These are phyloP conservation scores for Conus betulinus DNA, from an alignment of 1,140 invertebrate species.

Conservation along the genomic window DNA sequence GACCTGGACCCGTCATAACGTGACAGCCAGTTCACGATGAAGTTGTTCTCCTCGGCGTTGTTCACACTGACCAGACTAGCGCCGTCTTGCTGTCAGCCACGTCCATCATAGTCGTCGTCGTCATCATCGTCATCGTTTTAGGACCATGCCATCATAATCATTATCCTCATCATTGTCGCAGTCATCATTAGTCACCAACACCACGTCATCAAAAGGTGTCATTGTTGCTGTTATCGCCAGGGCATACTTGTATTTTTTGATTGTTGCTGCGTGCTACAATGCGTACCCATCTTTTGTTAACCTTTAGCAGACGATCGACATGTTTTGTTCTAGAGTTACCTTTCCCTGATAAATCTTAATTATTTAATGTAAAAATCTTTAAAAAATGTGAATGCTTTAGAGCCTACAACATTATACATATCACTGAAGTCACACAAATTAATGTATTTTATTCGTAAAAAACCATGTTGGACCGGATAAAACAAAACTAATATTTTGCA, in stretches of 20 bases:
- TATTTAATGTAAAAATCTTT: too few relatives aligned
- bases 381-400: too few relatives aligned
- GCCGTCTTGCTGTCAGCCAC: conserved; percentile 44
- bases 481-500: too few relatives aligned
- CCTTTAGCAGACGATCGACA: neutral
- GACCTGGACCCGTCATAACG: conserved; percentile 46
- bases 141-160: neutral
- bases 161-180: neutral
- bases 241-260: too few relatives aligned
- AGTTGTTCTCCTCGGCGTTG: conserved; percentile 45
- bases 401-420: too few relatives aligned
- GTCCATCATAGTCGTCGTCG: neutral
- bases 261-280: too few relatives aligned
- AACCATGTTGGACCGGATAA: too few relatives aligned
- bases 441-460: too few relatives aligned
- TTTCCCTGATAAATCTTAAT: neutral
- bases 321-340: neutral
- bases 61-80: conserved; percentile 52
- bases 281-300: too few relatives aligned
- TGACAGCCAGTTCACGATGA: conserved; percentile 51
- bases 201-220: neutral
- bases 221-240: neutral
- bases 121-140: neutral
- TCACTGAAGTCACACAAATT: too few relatives aligned
- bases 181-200: neutral